Percentiles rank a stretch among this genome's conserved stretches.
These are phyloP conservation scores for Lasioglossum leucozonium DNA, from an alignment of 2,888 invertebrate genomes.

Conservation along the genomic window DNA sequence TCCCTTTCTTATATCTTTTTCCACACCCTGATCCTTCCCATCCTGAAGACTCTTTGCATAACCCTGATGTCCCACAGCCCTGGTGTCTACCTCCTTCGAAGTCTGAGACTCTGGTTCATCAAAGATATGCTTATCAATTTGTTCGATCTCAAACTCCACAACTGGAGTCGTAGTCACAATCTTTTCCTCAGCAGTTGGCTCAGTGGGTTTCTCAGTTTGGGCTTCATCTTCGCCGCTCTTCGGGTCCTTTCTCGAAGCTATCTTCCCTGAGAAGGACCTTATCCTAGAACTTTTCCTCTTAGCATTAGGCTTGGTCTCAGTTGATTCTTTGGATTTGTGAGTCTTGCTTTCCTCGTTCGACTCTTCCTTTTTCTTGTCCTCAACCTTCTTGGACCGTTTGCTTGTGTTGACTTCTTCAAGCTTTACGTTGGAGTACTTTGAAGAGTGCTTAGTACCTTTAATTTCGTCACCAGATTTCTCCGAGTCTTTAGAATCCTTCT, in stretches of 20 bases:
- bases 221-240: background rate
- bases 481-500: background rate
- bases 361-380: background rate
- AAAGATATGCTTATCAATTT: conserved; percentile 65
- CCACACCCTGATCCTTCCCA: conserved; percentile 25
- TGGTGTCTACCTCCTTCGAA: conserved; percentile 67
- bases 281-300: conserved; percentile 56
- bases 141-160: conserved; percentile 33
- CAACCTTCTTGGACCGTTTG: background rate
- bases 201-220: background rate
- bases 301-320: conserved; percentile 11
- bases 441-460: background rate
- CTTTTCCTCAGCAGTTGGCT: background rate
- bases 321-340: conserved; percentile 30
- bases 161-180: conserved; percentile 6
- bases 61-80: conserved; percentile 54
- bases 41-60: conserved; percentile 48
- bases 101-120: conserved; percentile 66
- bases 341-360: background rate
- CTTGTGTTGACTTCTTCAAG: background rate
- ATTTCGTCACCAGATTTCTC: too few species aligned
- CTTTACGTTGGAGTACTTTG: background rate
- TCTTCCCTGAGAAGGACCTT: conserved; percentile 50
- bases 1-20: conserved; percentile 10
- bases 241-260: conserved; percentile 40